Base-by-base conservation (phyloP, 2,113 vertebrate genomes). In the Cavia aperea region DNA sequence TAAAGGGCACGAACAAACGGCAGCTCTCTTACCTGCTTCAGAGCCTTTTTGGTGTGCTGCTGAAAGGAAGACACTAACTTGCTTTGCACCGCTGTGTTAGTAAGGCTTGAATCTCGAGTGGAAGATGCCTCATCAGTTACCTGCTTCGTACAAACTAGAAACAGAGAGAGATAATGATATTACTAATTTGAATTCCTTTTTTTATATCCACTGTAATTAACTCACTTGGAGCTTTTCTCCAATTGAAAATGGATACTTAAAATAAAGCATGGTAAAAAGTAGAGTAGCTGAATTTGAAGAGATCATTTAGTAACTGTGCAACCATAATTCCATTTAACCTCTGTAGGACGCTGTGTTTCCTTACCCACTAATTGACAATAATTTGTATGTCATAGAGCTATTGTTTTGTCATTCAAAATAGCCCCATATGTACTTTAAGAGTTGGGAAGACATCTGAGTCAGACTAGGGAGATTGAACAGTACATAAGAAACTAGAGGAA, bases 21-120 rank as follows among this genome's bases (percentile, higher is more conserved):
- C 23, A 91, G 88, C 63, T 33, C 90, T 62, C 98, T 97, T 98
- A 98, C 98, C 98, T 98, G 98, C 96, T 98, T 98, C 95, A 98
- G 98, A 94, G 98, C 98, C 97, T 98, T 98, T 98, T 98, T 98
- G 97, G 98, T 98, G 97, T 98, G 98, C 87, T 98, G 98, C 96
- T 98, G 98, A 94, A 98, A 98, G 97, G 98, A 98, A 98, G 98
- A 98, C 96, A 98, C 98, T 93, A 98, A 96, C 96, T 98, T 98
- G 98, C 97, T 98, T 94, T 98, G 98, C 95, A 98, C 97, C 0
- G 98, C 95, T 93, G 98, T 93, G 94, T 97, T 98, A 81, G 96
- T 97, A 97, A 98, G 97, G 97, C 97, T 98, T 3, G 97, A 97
- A 94, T 98, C 98, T 93, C 97, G 97, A 97, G 92, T 97, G 96